Conservation (phyloP, 2,888 invertebrate genomes). For the Coelogynopora nodosa region DNA sequence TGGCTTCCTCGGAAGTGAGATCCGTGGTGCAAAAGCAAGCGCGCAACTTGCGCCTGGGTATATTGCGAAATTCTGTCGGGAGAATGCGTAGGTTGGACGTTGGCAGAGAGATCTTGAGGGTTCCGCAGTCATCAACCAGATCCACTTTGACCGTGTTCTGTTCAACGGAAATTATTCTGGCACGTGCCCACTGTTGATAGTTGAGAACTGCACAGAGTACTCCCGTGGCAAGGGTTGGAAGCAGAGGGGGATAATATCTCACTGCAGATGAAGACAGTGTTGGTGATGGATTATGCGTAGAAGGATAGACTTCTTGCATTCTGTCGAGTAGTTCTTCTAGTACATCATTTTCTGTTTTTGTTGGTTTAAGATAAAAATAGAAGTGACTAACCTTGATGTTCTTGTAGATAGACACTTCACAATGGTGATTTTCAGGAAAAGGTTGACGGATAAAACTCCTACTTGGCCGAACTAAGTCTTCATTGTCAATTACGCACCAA, state of each 20-base stretch:
- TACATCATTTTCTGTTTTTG: neutral
- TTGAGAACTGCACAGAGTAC: neutral
- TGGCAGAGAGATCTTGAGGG: neutral
- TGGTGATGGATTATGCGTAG: neutral
- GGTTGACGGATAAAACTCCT: neutral
- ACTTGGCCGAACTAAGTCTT: neutral
- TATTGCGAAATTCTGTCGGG: neutral
- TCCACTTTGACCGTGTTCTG: neutral
- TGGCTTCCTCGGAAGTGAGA: neutral
- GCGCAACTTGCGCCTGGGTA: neutral
- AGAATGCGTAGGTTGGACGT: neutral
- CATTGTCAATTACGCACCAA: neutral
- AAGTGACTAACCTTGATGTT: neutral
- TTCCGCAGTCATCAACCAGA: neutral
- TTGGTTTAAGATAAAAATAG: neutral
- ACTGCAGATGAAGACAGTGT: neutral
- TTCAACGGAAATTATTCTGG: neutral
- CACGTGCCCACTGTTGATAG: neutral
- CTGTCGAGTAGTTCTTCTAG: neutral
- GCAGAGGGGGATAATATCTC: neutral
- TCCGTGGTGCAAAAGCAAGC: neutral
- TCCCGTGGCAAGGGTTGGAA: neutral
- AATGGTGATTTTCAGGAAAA: neutral
- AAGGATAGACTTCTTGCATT: neutral
- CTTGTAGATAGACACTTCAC: neutral